Percentiles rank a stretch among this genome's conserved stretches.
Conservation (phyloP, 2,113 vertebrate genomes). For the Morone chrysops region DNA sequence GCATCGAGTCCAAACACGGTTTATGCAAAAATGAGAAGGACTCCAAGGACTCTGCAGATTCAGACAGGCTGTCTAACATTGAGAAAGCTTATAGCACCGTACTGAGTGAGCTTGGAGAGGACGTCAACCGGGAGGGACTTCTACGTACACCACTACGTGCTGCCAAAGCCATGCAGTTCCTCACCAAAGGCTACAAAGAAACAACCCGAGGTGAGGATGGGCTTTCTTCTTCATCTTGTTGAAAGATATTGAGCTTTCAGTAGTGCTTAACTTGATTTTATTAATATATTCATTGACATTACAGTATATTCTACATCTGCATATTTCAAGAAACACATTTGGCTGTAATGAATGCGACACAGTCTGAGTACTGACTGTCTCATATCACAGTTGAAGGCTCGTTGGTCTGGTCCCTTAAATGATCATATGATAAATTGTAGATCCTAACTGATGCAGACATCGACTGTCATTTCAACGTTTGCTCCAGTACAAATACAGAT, state of each 20-base stretch:
- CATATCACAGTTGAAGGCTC: too few species aligned
- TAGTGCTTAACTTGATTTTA: too few species aligned
- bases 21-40: slow-evolving; percentile 15
- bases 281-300: too few species aligned
- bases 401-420: too few species aligned
- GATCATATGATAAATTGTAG: too few species aligned
- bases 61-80: slow-evolving; percentile 27
- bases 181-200: slow-evolving; percentile 83
- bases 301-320: too few species aligned
- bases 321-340: too few species aligned
- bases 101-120: slow-evolving; percentile 77
- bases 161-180: slow-evolving; percentile 82
- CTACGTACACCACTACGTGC: slow-evolving; percentile 76
- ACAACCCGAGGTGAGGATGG: slow-evolving; percentile 65
- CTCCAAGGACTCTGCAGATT: background rate
- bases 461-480: background rate
- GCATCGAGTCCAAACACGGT: background rate
- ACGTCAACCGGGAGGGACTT: slow-evolving; percentile 76
- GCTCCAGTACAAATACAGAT: background rate
- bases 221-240: background rate
- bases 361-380: too few species aligned
- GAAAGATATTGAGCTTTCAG: background rate
- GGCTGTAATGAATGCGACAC: too few species aligned
- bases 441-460: background rate
- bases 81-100: slow-evolving; percentile 74